Evolutionary conservation across 2,797 vertebrate species (phyloP).

Genomic region (Gallirallus australis): DNA sequence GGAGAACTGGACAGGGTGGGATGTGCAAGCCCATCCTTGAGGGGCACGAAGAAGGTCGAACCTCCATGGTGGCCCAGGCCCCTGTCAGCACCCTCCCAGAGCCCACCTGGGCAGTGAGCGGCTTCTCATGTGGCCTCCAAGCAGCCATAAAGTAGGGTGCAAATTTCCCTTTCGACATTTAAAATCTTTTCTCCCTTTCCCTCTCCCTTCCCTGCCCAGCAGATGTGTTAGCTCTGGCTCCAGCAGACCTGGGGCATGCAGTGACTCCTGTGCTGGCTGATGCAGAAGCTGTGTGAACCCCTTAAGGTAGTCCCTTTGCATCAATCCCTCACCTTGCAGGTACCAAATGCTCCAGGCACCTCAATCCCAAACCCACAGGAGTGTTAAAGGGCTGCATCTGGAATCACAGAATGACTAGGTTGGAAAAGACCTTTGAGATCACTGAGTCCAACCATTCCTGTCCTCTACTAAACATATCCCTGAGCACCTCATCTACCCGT

Average conservation of each 20-base stretch:
- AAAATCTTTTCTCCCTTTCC: neutral
- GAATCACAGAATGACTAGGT: no score
- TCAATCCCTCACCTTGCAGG: neutral
- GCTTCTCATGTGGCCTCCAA: neutral
- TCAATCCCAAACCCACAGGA: neutral
- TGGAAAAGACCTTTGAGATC: no score
- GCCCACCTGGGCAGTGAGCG: neutral
- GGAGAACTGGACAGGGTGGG: neutral
- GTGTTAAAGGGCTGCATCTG: neutral
- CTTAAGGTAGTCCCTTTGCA: neutral
- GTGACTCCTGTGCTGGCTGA: neutral
- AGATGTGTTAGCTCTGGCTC: neutral
- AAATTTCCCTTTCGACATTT: neutral
- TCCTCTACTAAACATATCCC: no score
- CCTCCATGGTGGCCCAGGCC: fast-evolving
- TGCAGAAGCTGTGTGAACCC: neutral
- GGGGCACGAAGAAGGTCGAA: neutral
- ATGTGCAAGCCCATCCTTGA: neutral
- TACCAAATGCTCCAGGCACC: neutral
- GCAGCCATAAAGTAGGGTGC: neutral
- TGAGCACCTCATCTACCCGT: no score
- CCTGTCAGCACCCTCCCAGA: neutral
- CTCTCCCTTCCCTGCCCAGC: neutral
- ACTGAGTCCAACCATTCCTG: no score
- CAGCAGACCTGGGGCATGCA: neutral